Percentiles rank a stretch among this genome's conserved stretches.
These are phyloP conservation scores for Danionella cerebrum DNA, from an alignment of 2,113 vertebrate species.

Conservation along the genomic window DNA sequence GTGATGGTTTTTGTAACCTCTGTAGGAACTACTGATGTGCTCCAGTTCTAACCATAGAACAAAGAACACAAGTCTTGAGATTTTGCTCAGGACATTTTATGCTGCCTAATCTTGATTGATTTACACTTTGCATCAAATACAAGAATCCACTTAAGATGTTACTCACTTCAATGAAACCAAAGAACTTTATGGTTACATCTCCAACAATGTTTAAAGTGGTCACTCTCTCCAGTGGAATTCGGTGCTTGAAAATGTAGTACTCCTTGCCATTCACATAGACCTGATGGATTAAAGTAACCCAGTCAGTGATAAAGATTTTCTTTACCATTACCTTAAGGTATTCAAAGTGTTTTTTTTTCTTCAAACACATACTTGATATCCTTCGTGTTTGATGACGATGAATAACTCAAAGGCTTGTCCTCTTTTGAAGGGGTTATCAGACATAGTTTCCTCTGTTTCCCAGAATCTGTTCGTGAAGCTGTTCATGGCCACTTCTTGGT, in stretches of 20 bases:
- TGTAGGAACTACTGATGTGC: background rate
- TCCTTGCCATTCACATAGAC: slow-evolving; percentile 5
- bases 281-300: background rate
- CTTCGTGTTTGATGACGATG: background rate
- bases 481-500: background rate
- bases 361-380: slow-evolving; percentile 12
- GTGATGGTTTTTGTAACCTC: background rate
- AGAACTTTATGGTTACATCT: background rate
- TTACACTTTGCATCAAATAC: too few relatives aligned
- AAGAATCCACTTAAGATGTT: background rate
- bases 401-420: background rate
- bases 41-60: background rate
- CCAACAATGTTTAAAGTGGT: background rate
- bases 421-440: slow-evolving; percentile 2
- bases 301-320: background rate
- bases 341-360: background rate
- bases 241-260: background rate
- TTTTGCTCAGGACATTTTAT: background rate
- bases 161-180: slow-evolving; percentile 14
- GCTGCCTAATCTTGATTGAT: background rate
- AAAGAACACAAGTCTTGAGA: background rate
- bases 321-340: background rate
- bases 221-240: background rate
- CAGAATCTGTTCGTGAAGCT: background rate
- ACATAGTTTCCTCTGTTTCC: background rate